These are phyloP conservation scores for Rhagologus leucostigma DNA, from an alignment of 2,113 vertebrate species.

Conservation along the genomic window DNA sequence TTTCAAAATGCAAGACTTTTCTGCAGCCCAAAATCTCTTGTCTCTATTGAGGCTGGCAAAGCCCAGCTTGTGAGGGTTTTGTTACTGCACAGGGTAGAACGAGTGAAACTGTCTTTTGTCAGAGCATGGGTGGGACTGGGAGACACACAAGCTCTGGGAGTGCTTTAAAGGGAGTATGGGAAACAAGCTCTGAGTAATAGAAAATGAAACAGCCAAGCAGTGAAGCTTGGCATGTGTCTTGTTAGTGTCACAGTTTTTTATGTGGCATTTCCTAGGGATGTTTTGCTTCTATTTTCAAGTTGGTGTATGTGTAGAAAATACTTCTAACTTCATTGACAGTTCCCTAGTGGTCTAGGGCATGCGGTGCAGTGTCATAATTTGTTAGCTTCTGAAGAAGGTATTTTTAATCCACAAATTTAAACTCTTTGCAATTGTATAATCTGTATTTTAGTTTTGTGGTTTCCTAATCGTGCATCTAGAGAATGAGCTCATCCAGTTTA, in stretches of 20 bases:
- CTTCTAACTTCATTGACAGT: not conserved
- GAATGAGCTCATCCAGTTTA: conserved; percentile 34
- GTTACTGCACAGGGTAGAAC: not conserved
- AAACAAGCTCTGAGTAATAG: not conserved
- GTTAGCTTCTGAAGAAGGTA: conserved; percentile 18
- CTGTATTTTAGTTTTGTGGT: conserved; percentile 43
- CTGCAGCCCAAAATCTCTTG: not conserved
- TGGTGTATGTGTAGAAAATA: conserved; percentile 23
- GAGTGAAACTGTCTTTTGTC: not conserved
- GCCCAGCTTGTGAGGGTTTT: not conserved
- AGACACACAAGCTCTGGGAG: not conserved
- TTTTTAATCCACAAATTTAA: conserved; percentile 44
- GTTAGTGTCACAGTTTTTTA: conserved; percentile 30
- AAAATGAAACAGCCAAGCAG: not conserved
- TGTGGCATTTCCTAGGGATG: conserved; percentile 49
- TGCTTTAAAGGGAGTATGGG: not conserved
- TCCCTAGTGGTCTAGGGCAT: conserved; percentile 15
- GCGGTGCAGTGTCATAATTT: not conserved
- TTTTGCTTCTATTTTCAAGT: conserved; percentile 49
- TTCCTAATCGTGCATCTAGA: conserved; percentile 41
- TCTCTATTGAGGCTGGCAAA: not conserved
- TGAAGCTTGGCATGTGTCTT: conserved; percentile 15
- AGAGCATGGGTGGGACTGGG: not conserved
- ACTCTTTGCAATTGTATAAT: conserved; percentile 16
- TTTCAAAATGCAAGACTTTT: not conserved